Conservation (phyloP, 2,113 vertebrate species). For the Eira barbara region DNA sequence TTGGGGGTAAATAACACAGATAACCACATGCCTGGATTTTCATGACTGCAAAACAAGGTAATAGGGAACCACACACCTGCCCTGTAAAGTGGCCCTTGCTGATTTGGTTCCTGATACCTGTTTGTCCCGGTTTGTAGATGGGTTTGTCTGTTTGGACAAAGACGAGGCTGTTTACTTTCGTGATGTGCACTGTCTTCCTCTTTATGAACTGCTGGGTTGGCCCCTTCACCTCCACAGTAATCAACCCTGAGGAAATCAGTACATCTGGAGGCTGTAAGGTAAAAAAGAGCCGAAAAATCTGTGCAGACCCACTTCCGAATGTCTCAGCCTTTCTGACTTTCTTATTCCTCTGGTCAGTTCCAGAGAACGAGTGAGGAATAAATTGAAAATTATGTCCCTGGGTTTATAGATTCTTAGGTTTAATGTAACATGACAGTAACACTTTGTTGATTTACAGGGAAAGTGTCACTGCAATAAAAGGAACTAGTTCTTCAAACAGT, state of each 20-base stretch:
- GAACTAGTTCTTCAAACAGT: background rate
- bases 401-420: background rate
- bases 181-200: conserved; percentile 63
- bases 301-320: background rate
- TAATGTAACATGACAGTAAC: background rate
- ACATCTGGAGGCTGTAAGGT: conserved; percentile 70
- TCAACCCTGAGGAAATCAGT: background rate
- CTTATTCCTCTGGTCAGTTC: background rate
- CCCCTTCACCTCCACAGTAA: conserved; percentile 72
- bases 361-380: background rate
- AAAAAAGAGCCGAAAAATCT: background rate
- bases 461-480: background rate
- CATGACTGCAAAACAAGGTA: background rate
- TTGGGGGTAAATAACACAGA: background rate
- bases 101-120: conserved; percentile 57
- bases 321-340: background rate
- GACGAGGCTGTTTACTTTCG: conserved; percentile 65
- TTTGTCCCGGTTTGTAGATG: conserved; percentile 82
- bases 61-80: background rate
- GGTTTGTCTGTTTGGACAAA: conserved; percentile 84
- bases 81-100: background rate
- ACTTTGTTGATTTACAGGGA: background rate
- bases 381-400: background rate
- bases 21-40: background rate
- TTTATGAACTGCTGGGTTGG: conserved; percentile 63